A percentile compares a stretch with the other conserved stretches of the same genome.
phyloP scores from a whole-genome alignment of 1,140 invertebrate species.

The Pseudoatta argentina region DNA sequence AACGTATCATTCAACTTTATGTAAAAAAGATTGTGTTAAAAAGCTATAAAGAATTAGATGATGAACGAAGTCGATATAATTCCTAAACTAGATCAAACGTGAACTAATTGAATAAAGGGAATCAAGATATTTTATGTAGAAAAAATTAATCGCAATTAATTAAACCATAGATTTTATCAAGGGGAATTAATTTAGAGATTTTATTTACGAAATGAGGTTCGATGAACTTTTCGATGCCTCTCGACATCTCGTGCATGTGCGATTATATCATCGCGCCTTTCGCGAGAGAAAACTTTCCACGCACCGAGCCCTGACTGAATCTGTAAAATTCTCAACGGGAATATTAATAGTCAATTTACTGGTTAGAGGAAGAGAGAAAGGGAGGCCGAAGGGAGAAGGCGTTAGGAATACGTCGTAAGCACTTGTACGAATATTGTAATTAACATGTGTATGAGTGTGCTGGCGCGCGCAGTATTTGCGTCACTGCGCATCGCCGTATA shows the following conservation, averaged over 20 bases:
- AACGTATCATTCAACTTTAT: background rate
- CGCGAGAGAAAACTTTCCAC: slow-evolving; percentile 27
- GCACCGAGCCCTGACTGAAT: slow-evolving; percentile 80
- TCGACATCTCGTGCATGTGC: slow-evolving; percentile 13
- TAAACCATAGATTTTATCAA: background rate
- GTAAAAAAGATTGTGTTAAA: background rate
- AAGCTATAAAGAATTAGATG: background rate
- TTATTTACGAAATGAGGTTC: background rate
- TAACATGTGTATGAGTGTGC: slow-evolving; percentile 72
- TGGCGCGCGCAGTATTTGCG: slow-evolving; percentile 57
- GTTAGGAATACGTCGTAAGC: slow-evolving; percentile 73
- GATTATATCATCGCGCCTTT: slow-evolving; percentile 29
- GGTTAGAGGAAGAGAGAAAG: slow-evolving; percentile 74
- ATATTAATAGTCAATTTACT: slow-evolving; percentile 86
- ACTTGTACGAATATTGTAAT: slow-evolving; percentile 78
- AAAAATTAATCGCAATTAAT: background rate
- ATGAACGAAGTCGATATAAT: background rate
- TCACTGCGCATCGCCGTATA: slow-evolving; percentile 77
- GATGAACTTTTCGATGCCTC: background rate
- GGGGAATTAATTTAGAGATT: background rate
- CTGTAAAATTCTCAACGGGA: slow-evolving; percentile 85
- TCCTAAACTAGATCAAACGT: background rate
- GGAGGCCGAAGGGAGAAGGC: slow-evolving; percentile 19
- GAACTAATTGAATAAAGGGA: background rate
- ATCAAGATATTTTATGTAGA: background rate